These are phyloP conservation scores for Aphelenchoides avenae DNA, from an alignment of 1,140 invertebrate genomes.

Conservation along the genomic window DNA sequence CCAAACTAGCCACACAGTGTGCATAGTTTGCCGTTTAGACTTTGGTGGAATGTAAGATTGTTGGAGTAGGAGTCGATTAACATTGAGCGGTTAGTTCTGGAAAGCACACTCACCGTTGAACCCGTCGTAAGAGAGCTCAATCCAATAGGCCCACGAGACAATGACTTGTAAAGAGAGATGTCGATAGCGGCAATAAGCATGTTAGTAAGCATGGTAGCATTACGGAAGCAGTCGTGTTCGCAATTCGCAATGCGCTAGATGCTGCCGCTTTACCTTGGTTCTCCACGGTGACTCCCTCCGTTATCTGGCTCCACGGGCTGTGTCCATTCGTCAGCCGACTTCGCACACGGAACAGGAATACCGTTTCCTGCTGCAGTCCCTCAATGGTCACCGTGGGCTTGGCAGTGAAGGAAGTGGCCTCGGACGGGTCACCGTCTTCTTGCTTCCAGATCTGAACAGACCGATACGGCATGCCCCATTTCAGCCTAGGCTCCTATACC, in stretches of 20 bases:
- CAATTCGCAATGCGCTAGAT: not conserved
- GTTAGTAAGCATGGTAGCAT: too few species aligned
- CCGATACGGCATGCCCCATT: not conserved
- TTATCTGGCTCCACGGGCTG: constrained; percentile 47
- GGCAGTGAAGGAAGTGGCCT: constrained; percentile 47
- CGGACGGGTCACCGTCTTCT: constrained; percentile 40
- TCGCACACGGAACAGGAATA: constrained; percentile 52
- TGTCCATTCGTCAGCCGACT: constrained; percentile 52
- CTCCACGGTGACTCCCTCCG: constrained; percentile 29
- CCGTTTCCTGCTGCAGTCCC: constrained; percentile 37
- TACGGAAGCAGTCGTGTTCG: not conserved
- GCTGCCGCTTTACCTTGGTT: constrained; percentile 19
- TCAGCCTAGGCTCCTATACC: constrained; percentile 21
- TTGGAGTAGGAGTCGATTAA: too few species aligned
- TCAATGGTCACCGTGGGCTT: constrained; percentile 46
- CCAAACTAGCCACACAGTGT: too few species aligned
- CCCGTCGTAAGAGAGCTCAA: too few species aligned
- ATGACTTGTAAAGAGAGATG: not conserved
- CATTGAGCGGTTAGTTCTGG: too few species aligned
- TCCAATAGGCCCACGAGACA: not conserved
- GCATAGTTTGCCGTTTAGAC: too few species aligned
- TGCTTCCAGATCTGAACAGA: constrained; percentile 44
- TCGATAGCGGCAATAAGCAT: too few species aligned
- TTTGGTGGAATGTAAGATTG: too few species aligned
- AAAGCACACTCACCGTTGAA: too few species aligned